Evolutionary conservation across 2,113 vertebrate genomes (phyloP), one percentile per base, ranked within the genome.

Genomic region (Sphaerodactylus townsendi): DNA sequence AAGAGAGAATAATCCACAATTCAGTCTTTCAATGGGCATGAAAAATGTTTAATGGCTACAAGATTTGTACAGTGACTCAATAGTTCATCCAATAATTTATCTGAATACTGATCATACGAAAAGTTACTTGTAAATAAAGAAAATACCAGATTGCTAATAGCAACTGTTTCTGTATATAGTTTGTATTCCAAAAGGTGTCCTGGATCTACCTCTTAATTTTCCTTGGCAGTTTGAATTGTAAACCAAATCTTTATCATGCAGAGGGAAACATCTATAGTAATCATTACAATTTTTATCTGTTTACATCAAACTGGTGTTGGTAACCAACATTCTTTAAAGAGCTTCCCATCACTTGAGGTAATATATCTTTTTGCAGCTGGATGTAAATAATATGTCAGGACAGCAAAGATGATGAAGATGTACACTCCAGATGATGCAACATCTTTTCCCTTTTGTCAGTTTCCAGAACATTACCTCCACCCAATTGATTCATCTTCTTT

Each of bases 141-240:
- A 71, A 35, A 79, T 7, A 85, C 79, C 71, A 21, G 11, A 87
- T 90, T 10, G 28, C 86, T 79, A 82, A 15, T 23, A 13, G 86
- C 64, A 53, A 56, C 21, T 56, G 6, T 82, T 92, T 2, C 0
- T 25, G 10, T 2, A 30, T n/a, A 48, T 14, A 79, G 66, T 0
- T 0, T 25, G 4, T 78, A 84, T 14, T 89, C 71, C 72, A 85
- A 37, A 87, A 87, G 33, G 39, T 86, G 48, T 46, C 46, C 50
- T 79, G 19, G 77, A 28, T 88, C 93, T 91, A 81, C 19, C 28
- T 69, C 69, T 68, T 65, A 50, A 25, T 86, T 89, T 70, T 91
- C 77, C 81, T 69, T 84, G 77, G 1, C 30, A 88, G 75, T 72
- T 35, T 80, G 11, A 86, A 30, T 50, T 48, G 33, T 7, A 21